These are phyloP conservation scores for Dasypolia templi DNA, from an alignment of 2,888 invertebrate genomes.

Conservation along the genomic window DNA sequence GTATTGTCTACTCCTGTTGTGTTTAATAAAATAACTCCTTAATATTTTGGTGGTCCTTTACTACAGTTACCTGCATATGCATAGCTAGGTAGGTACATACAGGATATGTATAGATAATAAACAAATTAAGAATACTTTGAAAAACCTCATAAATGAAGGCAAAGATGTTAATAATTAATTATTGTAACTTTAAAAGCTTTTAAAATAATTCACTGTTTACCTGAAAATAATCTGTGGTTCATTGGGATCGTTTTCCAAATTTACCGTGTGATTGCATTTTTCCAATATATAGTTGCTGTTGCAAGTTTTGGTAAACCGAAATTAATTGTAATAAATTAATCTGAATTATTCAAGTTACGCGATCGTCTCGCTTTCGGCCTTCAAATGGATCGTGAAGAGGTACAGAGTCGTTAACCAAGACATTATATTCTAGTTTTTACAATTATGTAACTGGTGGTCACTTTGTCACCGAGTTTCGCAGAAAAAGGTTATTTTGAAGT, in stretches of 20 bases:
- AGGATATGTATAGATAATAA: too few species aligned
- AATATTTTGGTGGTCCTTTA: too few species aligned
- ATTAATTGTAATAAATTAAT: conserved; percentile 19
- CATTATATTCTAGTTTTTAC: neutral
- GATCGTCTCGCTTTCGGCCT: too few species aligned
- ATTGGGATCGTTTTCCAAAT: conserved; percentile 2
- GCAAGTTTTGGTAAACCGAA: conserved; percentile 8
- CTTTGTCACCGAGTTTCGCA: neutral
- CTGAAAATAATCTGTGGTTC: neutral
- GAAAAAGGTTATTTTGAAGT: too few species aligned
- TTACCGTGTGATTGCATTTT: neutral
- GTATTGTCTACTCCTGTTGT: neutral
- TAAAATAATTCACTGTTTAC: neutral
- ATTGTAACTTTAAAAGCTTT: conserved; percentile 29
- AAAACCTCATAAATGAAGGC: neutral
- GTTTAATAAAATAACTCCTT: too few species aligned
- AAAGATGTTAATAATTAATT: neutral
- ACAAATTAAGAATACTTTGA: neutral
- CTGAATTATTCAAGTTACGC: conserved; percentile 11
- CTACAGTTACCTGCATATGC: too few species aligned
- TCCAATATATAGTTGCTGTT: neutral
- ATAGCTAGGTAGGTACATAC: too few species aligned
- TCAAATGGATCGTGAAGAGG: neutral
- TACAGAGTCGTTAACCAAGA: neutral
- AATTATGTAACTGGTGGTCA: neutral